Evolutionary conservation across 2,888 invertebrate species (phyloP).

Genomic region (Drepana falcataria): DNA sequence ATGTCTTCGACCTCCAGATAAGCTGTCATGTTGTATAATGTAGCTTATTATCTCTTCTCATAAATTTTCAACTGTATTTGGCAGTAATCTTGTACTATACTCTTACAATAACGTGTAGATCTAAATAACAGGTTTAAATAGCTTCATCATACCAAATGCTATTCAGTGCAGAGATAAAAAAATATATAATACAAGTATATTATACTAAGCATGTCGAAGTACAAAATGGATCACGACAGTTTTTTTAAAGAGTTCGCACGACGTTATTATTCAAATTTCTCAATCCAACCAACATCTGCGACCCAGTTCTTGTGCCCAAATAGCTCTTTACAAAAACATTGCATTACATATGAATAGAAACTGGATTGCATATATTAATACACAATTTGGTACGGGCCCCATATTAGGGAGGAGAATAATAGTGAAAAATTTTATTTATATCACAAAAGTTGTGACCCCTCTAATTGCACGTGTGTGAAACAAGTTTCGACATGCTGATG

Average conservation of each 20-base stretch:
- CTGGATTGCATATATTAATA: constrained; percentile 75
- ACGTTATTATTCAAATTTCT: constrained; percentile 69
- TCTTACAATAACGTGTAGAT: too few relatives aligned
- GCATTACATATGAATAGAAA: constrained; percentile 74
- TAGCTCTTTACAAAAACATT: constrained; percentile 63
- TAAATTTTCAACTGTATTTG: too few relatives aligned
- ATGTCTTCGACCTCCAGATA: too few relatives aligned
- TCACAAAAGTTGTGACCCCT: constrained; percentile 41
- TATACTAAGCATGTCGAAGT: not conserved
- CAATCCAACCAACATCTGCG: constrained; percentile 68
- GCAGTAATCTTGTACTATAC: too few relatives aligned
- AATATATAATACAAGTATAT: not conserved
- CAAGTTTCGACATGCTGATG: constrained; percentile 54
- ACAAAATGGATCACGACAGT: constrained; percentile 7
- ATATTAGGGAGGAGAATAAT: constrained; percentile 68
- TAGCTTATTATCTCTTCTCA: too few relatives aligned
- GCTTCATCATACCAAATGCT: too few relatives aligned
- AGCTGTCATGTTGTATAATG: too few relatives aligned
- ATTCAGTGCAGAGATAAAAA: too few relatives aligned
- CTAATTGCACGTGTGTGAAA: constrained; percentile 58
- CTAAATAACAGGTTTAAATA: too few relatives aligned
- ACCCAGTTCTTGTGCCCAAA: constrained; percentile 66
- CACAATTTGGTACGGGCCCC: constrained; percentile 71
- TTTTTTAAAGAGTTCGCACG: constrained; percentile 43
- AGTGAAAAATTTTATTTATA: constrained; percentile 60